These are phyloP conservation scores for Ostrea edulis DNA, from an alignment of 1,140 invertebrate species.

Conservation along the genomic window DNA sequence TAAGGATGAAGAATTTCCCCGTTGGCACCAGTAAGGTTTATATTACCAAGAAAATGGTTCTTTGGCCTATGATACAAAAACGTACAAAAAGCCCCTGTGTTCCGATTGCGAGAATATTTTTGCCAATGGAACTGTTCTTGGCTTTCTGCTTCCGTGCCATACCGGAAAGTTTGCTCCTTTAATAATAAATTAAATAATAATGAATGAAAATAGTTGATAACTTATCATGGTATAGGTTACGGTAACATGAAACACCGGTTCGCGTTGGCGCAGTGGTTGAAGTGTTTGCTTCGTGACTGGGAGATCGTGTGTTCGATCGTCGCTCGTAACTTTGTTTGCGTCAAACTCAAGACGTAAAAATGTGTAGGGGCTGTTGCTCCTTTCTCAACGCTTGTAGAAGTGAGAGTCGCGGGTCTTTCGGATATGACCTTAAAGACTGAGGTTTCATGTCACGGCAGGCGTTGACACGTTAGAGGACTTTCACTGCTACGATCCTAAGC, in stretches of 20 bases:
- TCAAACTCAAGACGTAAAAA: too few species aligned
- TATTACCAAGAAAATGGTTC: background rate
- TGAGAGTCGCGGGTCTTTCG: too few species aligned
- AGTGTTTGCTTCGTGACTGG: too few species aligned
- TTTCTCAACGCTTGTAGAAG: too few species aligned
- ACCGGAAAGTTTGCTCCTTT: background rate
- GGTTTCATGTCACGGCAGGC: too few species aligned
- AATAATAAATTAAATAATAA: background rate
- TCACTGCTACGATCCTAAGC: too few species aligned
- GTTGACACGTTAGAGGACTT: too few species aligned
- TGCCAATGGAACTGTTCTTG: background rate
- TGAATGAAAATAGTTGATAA: background rate
- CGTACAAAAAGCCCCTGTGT: background rate
- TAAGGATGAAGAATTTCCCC: background rate
- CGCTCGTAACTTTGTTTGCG: too few species aligned
- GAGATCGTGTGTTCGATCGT: too few species aligned
- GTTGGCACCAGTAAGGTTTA: background rate
- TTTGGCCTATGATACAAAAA: background rate
- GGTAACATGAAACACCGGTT: background rate
- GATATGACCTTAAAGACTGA: too few species aligned
- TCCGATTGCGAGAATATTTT: background rate
- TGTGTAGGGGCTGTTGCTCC: too few species aligned
- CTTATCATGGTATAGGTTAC: background rate
- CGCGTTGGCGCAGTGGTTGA: background rate
- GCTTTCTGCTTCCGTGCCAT: background rate